Evolutionary conservation across 2,888 invertebrate species (phyloP).

Genomic region (Leucophora obtusa): DNA sequence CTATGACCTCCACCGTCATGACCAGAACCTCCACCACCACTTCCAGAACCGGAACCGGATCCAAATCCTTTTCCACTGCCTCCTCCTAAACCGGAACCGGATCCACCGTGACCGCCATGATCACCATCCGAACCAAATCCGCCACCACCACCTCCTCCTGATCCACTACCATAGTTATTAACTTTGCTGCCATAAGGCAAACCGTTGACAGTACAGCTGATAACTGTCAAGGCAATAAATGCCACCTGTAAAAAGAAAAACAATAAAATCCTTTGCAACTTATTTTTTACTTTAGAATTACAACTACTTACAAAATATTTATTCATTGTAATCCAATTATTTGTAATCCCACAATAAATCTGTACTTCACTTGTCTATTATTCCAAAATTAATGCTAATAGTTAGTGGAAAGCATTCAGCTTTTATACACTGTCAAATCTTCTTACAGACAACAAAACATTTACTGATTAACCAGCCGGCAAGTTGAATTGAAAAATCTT

Average conservation of each 20-base stretch:
- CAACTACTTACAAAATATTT: slow-evolving; percentile 40
- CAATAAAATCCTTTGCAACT: neutral
- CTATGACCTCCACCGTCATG: neutral
- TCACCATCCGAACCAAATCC: neutral
- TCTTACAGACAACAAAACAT: neutral
- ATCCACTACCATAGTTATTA: slow-evolving; percentile 40
- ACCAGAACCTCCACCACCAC: slow-evolving; percentile 10
- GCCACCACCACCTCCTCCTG: slow-evolving; percentile 6
- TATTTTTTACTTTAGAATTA: neutral
- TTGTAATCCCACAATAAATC: neutral
- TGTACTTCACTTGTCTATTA: slow-evolving; percentile 29
- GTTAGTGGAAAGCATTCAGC: neutral
- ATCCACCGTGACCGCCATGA: neutral
- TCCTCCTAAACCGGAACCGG: slow-evolving; percentile 13
- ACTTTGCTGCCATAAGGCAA: slow-evolving; percentile 52
- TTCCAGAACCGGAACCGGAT: slow-evolving; percentile 1
- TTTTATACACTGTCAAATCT: slow-evolving; percentile 6
- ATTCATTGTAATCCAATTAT: slow-evolving; percentile 32
- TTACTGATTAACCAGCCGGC: neutral
- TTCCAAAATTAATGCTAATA: slow-evolving; percentile 39
- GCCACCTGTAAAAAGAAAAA: slow-evolving; percentile 24
- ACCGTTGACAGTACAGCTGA: slow-evolving; percentile 45
- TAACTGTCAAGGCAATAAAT: slow-evolving; percentile 50
- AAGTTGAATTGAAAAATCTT: neutral
- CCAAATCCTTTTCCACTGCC: slow-evolving; percentile 12